Percentiles rank a stretch among this genome's conserved stretches.
Evolutionary conservation across 2,888 invertebrate species (phyloP).

Genomic region (Pelosia muscerda): DNA sequence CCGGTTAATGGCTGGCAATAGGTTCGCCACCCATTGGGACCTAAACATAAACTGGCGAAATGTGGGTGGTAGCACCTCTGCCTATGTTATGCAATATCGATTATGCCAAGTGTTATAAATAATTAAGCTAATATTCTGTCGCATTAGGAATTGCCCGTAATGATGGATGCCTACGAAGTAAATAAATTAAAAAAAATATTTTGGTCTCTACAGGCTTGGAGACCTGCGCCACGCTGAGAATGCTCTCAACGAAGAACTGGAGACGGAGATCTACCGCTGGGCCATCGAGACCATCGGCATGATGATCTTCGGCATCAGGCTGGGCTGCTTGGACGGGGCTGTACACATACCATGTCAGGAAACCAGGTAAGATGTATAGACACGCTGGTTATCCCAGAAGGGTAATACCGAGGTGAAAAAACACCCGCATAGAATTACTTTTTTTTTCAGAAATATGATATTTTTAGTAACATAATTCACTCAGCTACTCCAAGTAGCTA

Average conservation of each 20-base stretch:
- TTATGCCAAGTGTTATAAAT: too few species aligned
- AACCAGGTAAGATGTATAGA: constrained; percentile 62
- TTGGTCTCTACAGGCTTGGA: constrained; percentile 61
- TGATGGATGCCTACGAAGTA: too few species aligned
- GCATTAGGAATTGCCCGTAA: too few species aligned
- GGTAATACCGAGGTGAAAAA: not conserved
- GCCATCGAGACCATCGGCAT: constrained; percentile 77
- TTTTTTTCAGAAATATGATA: too few species aligned
- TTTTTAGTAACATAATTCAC: too few species aligned
- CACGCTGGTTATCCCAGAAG: not conserved
- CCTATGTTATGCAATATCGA: too few species aligned
- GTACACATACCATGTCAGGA: constrained; percentile 69
- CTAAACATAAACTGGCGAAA: too few species aligned
- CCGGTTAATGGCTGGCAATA: too few species aligned
- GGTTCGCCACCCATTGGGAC: too few species aligned
- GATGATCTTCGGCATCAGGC: constrained; percentile 74
- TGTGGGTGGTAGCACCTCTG: too few species aligned
- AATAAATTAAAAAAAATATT: not conserved
- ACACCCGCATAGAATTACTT: not conserved
- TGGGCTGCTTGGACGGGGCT: constrained; percentile 77
- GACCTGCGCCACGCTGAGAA: constrained; percentile 74
- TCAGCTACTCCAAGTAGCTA: too few species aligned
- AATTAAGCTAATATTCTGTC: too few species aligned
- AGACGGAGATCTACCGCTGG: constrained; percentile 80
- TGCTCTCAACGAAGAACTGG: constrained; percentile 77